phyloP scores from a whole-genome alignment of 2,888 invertebrate genomes.

The Pachydiplax longipennis region DNA sequence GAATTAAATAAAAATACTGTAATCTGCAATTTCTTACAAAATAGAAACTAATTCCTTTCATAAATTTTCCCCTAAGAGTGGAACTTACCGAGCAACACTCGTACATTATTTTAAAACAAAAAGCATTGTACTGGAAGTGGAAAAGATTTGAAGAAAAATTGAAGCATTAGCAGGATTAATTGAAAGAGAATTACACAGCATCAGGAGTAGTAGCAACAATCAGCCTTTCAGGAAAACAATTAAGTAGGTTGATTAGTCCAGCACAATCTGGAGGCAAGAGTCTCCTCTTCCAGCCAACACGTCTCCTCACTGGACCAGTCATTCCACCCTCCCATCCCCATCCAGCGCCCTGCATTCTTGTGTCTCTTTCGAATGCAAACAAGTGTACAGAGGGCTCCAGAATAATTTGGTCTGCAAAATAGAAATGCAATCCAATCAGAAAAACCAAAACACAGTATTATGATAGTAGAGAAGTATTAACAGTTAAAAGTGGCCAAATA shows the following conservation, averaged over 20 bases:
- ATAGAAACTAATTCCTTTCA: too few relatives aligned
- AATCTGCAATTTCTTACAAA: too few relatives aligned
- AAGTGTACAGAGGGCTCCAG: conserved; percentile 13
- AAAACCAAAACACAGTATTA: too few relatives aligned
- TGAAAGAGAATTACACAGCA: conserved; percentile 50
- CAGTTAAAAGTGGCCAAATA: too few relatives aligned
- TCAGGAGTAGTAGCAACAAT: conserved; percentile 58
- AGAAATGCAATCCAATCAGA: background rate
- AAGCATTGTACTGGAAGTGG: too few relatives aligned
- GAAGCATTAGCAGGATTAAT: background rate
- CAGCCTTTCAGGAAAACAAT: conserved; percentile 64
- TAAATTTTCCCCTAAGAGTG: too few relatives aligned
- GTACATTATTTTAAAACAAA: too few relatives aligned
- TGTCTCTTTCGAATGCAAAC: conserved; percentile 17
- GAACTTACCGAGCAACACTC: too few relatives aligned
- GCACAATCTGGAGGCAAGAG: conserved; percentile 65
- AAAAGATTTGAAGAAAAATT: background rate
- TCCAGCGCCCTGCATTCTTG: conserved; percentile 56
- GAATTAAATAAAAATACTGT: too few relatives aligned
- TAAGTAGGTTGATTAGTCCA: conserved; percentile 60
- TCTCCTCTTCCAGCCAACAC: conserved; percentile 65
- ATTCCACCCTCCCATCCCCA: conserved; percentile 61
- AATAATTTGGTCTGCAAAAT: background rate
- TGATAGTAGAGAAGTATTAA: too few relatives aligned
- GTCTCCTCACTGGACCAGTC: conserved; percentile 57